Evolutionary conservation across 2,797 vertebrate species (phyloP).

Genomic region (Rhynchotus rufescens): DNA sequence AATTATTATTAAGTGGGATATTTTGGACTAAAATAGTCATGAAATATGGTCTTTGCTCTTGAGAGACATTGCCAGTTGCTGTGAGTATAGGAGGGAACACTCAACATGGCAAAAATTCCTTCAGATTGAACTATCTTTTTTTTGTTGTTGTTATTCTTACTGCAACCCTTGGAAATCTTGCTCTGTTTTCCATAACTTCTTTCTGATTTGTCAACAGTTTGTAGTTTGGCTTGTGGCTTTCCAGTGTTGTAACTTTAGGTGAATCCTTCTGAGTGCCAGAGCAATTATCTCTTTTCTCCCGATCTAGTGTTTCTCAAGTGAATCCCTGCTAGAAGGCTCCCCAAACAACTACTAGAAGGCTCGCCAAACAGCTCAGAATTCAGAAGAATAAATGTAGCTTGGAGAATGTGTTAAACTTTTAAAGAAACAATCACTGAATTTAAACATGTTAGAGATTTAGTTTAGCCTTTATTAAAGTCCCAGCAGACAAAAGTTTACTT

Average conservation of each 20-base stretch:
- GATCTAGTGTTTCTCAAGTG: neutral
- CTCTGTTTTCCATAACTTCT: neutral
- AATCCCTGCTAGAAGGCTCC: neutral
- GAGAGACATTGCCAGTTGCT: neutral
- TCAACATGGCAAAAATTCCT: neutral
- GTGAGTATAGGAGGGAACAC: neutral
- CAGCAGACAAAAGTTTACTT: neutral
- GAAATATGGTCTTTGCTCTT: neutral
- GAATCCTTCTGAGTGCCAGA: neutral
- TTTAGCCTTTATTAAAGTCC: neutral
- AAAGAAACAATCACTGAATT: neutral
- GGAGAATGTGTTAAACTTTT: neutral
- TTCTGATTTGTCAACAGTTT: neutral
- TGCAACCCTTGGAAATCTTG: neutral
- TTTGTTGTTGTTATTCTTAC: neutral
- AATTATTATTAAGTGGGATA: neutral
- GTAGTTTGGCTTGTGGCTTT: constrained; percentile 1
- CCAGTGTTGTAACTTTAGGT: neutral
- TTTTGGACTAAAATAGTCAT: neutral
- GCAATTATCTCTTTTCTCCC: neutral
- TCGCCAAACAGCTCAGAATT: neutral
- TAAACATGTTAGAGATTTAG: neutral
- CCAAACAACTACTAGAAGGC: neutral
- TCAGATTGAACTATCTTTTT: neutral
- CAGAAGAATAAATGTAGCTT: neutral